Percentiles rank a stretch among this genome's conserved stretches.
Evolutionary conservation across 2,888 invertebrate genomes (phyloP).

Genomic region (Polydesmus complanatus): DNA sequence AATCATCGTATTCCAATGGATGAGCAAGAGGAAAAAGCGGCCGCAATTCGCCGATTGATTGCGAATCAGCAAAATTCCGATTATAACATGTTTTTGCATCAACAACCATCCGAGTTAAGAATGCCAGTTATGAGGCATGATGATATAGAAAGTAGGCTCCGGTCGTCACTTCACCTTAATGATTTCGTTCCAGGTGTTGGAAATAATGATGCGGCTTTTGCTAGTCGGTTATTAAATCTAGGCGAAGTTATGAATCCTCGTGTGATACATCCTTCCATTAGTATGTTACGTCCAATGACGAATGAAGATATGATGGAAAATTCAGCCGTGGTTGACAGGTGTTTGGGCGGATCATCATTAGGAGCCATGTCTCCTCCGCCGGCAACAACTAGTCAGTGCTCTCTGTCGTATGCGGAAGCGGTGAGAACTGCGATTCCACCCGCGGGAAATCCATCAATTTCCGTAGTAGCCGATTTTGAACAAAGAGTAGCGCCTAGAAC

Average conservation of each 20-base stretch:
- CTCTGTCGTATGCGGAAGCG: conserved; percentile 11
- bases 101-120: background rate
- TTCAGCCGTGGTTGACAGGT: background rate
- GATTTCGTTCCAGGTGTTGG: background rate
- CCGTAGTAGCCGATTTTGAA: conserved; percentile 13
- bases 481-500: conserved; percentile 13
- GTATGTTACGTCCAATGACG: background rate
- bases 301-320: background rate
- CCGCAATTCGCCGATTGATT: background rate
- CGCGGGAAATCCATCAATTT: background rate
- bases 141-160: background rate
- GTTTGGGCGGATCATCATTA: background rate
- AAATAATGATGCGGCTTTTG: background rate
- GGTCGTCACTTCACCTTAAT: background rate
- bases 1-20: background rate
- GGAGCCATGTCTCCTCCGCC: background rate
- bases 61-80: background rate
- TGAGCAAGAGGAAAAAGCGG: background rate
- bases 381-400: conserved; percentile 9
- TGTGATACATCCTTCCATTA: background rate
- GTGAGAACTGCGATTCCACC: conserved; percentile 5
- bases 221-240: background rate
- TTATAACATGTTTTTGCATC: background rate
- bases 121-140: background rate
- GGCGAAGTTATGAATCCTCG: background rate